A percentile compares a stretch with the other conserved stretches of the same genome.
These are phyloP conservation scores for Proterorhinus semilunaris DNA, from an alignment of 2,113 vertebrate species.

Conservation along the genomic window DNA sequence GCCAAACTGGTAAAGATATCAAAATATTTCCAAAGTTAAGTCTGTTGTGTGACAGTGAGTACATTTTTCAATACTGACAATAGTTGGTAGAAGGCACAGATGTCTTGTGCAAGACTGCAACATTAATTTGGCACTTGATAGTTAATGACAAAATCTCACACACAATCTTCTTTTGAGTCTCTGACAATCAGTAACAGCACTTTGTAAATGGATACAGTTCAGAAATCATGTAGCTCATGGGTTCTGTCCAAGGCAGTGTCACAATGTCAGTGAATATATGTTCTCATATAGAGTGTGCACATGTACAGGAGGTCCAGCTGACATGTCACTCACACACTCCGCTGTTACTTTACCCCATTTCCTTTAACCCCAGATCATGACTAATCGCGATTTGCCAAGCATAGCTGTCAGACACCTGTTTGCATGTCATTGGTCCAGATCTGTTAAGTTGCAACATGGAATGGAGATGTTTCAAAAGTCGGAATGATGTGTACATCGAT, in stretches of 20 bases:
- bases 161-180: constrained; percentile 1
- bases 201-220: constrained; percentile 7
- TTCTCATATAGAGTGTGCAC: constrained; percentile 28
- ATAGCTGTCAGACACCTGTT: constrained; percentile 71
- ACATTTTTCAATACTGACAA: constrained; percentile 63
- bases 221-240: constrained; percentile 19
- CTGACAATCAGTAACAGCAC: constrained; percentile 12
- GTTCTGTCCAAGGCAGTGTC: constrained; percentile 24
- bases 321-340: constrained; percentile 67
- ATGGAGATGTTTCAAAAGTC: constrained; percentile 54
- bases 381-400: constrained; percentile 75
- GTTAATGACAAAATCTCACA: constrained; percentile 45
- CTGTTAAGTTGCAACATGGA: constrained; percentile 50
- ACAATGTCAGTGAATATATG: constrained; percentile 26
- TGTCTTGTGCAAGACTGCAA: constrained; percentile 46
- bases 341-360: constrained; percentile 76
- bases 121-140: constrained; percentile 58
- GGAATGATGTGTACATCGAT: constrained; percentile 48
- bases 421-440: constrained; percentile 50
- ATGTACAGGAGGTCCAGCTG: constrained; percentile 69
- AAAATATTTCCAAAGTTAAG: constrained; percentile 52
- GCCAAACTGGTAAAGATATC: constrained; percentile 59
- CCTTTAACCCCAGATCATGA: constrained; percentile 74
- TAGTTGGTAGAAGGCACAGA: constrained; percentile 69
- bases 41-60: constrained; percentile 42